Conservation (phyloP, 2,797 vertebrate genomes). For the Protosalanx chinensis region DNA sequence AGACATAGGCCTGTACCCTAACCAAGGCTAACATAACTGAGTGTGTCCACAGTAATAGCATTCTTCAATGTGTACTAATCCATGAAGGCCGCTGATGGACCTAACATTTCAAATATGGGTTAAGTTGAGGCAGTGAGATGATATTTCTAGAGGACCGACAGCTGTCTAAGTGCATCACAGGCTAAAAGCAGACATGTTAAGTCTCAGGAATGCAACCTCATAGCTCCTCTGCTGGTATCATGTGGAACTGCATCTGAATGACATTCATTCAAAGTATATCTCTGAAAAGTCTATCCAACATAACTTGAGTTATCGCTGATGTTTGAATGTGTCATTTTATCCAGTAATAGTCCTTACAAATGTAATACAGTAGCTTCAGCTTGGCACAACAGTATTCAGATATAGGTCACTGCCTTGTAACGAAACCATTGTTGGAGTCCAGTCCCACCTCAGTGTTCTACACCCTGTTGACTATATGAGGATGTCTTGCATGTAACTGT, state of each 20-base stretch:
- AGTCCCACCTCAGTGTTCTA: neutral
- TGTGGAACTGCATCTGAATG: slow-evolving; percentile 8
- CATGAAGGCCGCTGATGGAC: slow-evolving; percentile 19
- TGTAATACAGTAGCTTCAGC: neutral
- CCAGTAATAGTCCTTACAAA: neutral
- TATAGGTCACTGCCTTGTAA: neutral
- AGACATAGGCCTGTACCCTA: neutral
- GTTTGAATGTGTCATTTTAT: neutral
- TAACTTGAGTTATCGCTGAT: too few relatives aligned
- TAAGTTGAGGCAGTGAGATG: slow-evolving; percentile 14
- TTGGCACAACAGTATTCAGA: slow-evolving; percentile 6
- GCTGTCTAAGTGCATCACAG: slow-evolving; percentile 41
- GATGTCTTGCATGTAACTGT: neutral
- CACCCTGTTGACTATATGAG: neutral
- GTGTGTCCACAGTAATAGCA: neutral
- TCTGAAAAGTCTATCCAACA: too few relatives aligned
- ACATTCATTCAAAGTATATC: neutral
- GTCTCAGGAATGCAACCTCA: slow-evolving; percentile 38
- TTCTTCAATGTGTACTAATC: slow-evolving; percentile 11
- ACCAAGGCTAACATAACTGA: neutral
- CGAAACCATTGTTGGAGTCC: neutral
- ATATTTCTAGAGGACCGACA: slow-evolving; percentile 42
- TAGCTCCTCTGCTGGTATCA: slow-evolving; percentile 10
- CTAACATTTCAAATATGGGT: slow-evolving; percentile 9
- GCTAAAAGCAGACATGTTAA: slow-evolving; percentile 55